Base-by-base conservation (phyloP, 1,140 invertebrate species). In the Helicorthomorpha holstii region DNA sequence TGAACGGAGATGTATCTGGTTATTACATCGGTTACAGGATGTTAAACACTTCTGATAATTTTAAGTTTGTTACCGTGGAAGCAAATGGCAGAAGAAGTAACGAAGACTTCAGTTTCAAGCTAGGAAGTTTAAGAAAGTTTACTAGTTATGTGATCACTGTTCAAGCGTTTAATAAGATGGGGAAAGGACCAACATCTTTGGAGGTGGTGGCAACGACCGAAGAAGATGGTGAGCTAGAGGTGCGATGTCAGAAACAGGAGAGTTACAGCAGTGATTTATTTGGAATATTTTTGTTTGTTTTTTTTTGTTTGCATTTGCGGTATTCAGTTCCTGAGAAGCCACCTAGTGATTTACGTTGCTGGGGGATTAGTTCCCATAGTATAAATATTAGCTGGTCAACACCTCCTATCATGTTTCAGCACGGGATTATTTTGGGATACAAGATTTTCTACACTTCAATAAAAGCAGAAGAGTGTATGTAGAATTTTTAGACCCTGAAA, bases 1-100 rank as follows among this genome's bases (percentile, higher is more conserved):
- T 87, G 86, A 93, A 94, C 60, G 89, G 89, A 25, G 85, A 91
- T 69, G 85, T 94, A 59, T 75, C 83, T 57, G 86, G 86, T 54
- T 90, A 90, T 64, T 77, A 78, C 61, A 61, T 73, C 4, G 70
- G 69, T 1, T 72, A 71, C 57, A 69, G 67, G 55, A 57, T 66
- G 12, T 60, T 61, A 2, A 66, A 67, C 44, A 63, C 64, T 27
- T 53, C 57, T 2, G 64, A 65, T 23, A 57, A 57, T 2, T 64
- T 59, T 51, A 52, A 57, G 1, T 66, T 23, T 4, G 27, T 43
- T 44, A 62, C 62, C 27, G 48, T 63, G 10, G 61, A 64, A 34
- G 23, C 34, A 4, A 23, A n/a, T 4, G 4, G 24, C 3, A 22
- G 41, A 29, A n/a, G 2, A 22, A 7, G 7, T 34, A n/a, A n/a